A percentile compares a stretch with the other conserved stretches of the same genome.
Conservation (phyloP, 2,113 vertebrate species). For the Pseudorhombus dupliciocellatus region DNA sequence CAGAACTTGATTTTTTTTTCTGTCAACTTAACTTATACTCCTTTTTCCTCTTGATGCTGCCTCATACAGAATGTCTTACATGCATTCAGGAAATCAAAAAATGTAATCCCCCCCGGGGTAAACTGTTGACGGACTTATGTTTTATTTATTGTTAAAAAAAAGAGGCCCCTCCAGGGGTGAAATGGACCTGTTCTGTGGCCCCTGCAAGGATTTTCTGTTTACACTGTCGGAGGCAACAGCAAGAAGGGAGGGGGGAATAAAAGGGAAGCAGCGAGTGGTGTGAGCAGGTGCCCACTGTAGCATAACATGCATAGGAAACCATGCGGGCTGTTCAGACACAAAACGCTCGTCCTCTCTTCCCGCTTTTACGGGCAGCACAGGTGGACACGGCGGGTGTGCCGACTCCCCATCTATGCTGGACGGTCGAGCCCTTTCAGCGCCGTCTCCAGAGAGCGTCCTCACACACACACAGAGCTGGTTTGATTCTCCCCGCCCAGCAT, state of each 20-base stretch:
- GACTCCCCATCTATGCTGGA: neutral
- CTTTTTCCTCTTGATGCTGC: neutral
- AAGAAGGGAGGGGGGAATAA: constrained; percentile 17
- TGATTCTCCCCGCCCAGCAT: constrained; percentile 49
- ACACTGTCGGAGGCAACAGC: constrained; percentile 12
- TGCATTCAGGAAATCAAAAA: neutral
- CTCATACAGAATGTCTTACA: neutral
- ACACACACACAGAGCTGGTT: constrained; percentile 22
- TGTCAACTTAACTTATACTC: neutral
- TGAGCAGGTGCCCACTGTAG: constrained; percentile 31
- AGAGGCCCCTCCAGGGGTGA: neutral
- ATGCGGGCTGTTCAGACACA: neutral
- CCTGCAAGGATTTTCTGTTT: constrained; percentile 11
- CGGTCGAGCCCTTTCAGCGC: constrained; percentile 12
- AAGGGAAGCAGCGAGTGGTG: constrained; percentile 29
- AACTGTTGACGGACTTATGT: constrained; percentile 32
- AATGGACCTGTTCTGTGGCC: constrained; percentile 4
- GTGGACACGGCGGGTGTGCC: neutral
- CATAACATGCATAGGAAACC: neutral
- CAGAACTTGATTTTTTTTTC: neutral
- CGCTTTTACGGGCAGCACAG: constrained; percentile 1
- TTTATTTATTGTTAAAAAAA: constrained; percentile 50
- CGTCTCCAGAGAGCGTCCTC: neutral
- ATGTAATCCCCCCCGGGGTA: constrained; percentile 5
- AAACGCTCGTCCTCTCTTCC: neutral